Evolutionary conservation across 2,113 vertebrate species (phyloP).

Genomic region (Pipra filicauda): DNA sequence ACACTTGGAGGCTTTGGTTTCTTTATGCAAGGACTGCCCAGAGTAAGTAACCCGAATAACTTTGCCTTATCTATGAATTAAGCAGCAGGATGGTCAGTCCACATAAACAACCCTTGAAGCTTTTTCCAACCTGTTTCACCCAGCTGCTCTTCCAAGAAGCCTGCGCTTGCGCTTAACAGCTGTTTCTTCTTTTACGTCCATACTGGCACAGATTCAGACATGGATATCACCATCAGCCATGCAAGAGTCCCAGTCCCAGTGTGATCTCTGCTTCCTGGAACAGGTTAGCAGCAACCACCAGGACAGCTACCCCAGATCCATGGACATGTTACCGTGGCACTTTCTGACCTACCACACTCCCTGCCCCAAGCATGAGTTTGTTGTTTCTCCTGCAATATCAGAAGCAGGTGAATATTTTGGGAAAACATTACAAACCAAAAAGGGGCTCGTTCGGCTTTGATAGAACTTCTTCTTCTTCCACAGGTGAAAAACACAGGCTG

Average conservation of each 20-base stretch:
- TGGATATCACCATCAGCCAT: neutral
- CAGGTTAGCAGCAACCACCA: neutral
- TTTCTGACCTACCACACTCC: neutral
- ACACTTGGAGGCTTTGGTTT: neutral
- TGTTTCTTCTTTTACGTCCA: neutral
- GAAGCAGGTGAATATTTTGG: neutral
- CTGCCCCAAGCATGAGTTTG: neutral
- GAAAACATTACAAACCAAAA: neutral
- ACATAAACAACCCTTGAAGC: neutral
- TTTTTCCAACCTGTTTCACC: neutral
- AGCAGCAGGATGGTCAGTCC: neutral
- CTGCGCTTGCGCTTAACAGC: neutral
- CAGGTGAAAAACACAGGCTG: neutral
- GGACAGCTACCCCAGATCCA: neutral
- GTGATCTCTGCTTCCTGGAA: neutral
- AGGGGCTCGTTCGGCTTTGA: neutral
- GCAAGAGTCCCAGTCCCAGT: neutral
- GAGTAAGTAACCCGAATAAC: neutral
- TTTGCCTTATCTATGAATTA: neutral
- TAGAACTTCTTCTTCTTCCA: neutral
- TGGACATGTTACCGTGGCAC: neutral
- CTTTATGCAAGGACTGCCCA: neutral
- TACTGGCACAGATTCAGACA: neutral
- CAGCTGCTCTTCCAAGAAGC: neutral
- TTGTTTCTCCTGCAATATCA: neutral